Evolutionary conservation across 2,888 invertebrate species (phyloP).

Genomic region (Poecilus cupreus): DNA sequence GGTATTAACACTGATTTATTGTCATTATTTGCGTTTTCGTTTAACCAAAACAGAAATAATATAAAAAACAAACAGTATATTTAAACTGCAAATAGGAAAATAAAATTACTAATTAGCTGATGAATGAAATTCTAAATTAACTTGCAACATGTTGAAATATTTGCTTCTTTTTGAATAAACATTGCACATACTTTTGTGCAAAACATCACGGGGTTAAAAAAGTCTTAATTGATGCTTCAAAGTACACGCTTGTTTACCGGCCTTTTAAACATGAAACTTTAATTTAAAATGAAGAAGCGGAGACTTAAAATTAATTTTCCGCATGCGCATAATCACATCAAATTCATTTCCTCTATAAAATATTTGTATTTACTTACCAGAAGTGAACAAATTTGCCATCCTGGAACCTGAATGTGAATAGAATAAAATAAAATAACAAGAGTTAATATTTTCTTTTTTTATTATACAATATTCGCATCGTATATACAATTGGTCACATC

Average conservation of each 20-base stretch:
- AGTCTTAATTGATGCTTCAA: background rate
- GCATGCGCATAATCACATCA: too few relatives aligned
- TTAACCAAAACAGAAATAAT: background rate
- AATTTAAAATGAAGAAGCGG: too few relatives aligned
- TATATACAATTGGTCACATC: slow-evolving; percentile 50
- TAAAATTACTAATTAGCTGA: background rate
- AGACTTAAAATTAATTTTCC: too few relatives aligned
- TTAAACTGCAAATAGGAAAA: background rate
- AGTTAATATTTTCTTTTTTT: background rate
- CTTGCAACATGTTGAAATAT: background rate
- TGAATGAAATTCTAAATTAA: background rate
- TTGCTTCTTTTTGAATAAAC: background rate
- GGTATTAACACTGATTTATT: background rate
- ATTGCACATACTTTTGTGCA: background rate
- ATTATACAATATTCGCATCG: slow-evolving; percentile 35
- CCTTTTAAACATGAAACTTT: background rate
- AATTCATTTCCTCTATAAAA: too few relatives aligned
- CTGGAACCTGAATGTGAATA: too few relatives aligned
- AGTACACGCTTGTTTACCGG: background rate
- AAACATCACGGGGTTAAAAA: background rate
- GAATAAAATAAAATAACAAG: background rate
- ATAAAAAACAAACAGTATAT: background rate
- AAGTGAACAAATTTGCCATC: too few relatives aligned
- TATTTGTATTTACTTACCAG: too few relatives aligned
- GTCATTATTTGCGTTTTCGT: background rate